These are phyloP conservation scores for Bradypus variegatus DNA, from an alignment of 2,797 vertebrate genomes.

Conservation along the genomic window DNA sequence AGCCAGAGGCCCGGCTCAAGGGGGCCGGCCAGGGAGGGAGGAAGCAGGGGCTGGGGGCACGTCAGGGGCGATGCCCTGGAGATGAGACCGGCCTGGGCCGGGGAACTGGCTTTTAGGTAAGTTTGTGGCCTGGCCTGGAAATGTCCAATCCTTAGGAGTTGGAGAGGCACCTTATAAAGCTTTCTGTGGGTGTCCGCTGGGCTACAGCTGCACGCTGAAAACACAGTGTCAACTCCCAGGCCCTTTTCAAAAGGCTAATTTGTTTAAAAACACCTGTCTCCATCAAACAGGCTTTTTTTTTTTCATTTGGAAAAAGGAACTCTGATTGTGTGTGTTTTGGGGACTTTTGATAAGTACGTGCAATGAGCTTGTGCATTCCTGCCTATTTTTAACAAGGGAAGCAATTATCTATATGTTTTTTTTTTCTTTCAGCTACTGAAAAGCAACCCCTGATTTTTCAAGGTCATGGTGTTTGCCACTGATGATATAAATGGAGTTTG, in stretches of 20 bases:
- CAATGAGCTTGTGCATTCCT: fast-evolving
- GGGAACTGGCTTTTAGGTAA: background rate
- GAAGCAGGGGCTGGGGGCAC: background rate
- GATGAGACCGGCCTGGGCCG: background rate
- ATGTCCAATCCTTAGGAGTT: too few species aligned
- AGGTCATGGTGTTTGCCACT: too few species aligned
- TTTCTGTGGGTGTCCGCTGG: too few species aligned
- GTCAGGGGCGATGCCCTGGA: background rate
- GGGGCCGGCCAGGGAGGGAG: background rate
- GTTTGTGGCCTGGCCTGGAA: background rate
- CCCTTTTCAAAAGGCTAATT: fast-evolving
- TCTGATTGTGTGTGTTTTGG: background rate
- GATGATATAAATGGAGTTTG: too few species aligned
- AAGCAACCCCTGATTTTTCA: background rate
- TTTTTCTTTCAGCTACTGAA: background rate
- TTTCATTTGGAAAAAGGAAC: background rate
- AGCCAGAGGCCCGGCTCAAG: fast-evolving
- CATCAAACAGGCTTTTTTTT: background rate
- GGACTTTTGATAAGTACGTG: background rate
- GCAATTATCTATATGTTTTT: too few species aligned
- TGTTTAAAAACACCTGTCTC: background rate
- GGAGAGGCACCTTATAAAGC: too few species aligned
- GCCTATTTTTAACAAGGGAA: background rate
- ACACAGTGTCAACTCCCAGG: fast-evolving
- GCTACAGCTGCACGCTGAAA: too few species aligned